A percentile compares a stretch with the other conserved stretches of the same genome.
Evolutionary conservation across 2,888 invertebrate species (phyloP).

Genomic region (Lycophotia porphyrea): DNA sequence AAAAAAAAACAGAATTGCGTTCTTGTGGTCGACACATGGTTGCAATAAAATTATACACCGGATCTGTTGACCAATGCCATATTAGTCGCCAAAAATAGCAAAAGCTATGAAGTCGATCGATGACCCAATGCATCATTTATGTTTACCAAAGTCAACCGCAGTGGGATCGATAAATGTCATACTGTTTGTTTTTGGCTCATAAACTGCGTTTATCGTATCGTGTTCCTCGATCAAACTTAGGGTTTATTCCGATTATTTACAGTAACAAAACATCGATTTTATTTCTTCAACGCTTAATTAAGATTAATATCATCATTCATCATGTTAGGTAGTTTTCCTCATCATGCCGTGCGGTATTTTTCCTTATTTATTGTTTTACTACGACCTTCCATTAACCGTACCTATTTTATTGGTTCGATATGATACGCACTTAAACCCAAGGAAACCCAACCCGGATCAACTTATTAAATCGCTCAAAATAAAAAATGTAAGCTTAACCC

Average conservation of each 20-base stretch:
- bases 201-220: constrained; percentile 23
- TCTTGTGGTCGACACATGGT: not conserved
- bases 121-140: constrained; percentile 40
- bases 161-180: constrained; percentile 34
- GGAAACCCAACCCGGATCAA: not conserved
- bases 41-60: constrained; percentile 22
- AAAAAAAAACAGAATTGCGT: not conserved
- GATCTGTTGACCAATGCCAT: constrained; percentile 16
- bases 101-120: constrained; percentile 24
- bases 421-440: not conserved
- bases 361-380: constrained; percentile 34
- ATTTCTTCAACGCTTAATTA: constrained; percentile 5
- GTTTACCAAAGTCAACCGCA: constrained; percentile 47
- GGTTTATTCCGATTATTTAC: constrained; percentile 30
- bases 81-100: constrained; percentile 19
- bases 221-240: constrained; percentile 14
- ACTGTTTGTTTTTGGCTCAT: constrained; percentile 37
- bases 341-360: constrained; percentile 15
- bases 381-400: constrained; percentile 2
- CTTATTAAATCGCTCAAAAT: not conserved
- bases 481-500: not conserved
- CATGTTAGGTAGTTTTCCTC: constrained; percentile 44
- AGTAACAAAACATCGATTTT: constrained; percentile 20
- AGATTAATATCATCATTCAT: constrained; percentile 13
- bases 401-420: not conserved